phyloP scores from a whole-genome alignment of 2,888 invertebrate genomes.

The Drosophila multiciliata region DNA sequence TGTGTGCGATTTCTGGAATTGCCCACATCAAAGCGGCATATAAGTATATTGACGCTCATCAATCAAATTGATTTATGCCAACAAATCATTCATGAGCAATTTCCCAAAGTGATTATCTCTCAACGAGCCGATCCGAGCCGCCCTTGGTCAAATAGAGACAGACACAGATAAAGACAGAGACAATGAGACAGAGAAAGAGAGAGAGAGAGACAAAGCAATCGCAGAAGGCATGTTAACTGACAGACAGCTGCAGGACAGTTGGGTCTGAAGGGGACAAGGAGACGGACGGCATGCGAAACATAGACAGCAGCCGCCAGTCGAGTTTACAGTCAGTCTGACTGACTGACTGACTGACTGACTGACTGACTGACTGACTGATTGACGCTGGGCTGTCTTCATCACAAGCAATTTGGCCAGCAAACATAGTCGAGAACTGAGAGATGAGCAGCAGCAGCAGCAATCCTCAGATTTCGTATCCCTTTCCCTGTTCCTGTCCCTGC shows the following conservation, averaged over 20 bases:
- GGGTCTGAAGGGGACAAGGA: constrained; percentile 37
- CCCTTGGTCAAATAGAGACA: constrained; percentile 16
- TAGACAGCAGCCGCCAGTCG: constrained; percentile 27
- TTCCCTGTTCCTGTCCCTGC: neutral
- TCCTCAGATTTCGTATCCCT: constrained; percentile 68
- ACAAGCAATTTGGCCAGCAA: constrained; percentile 79
- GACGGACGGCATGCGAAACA: constrained; percentile 46
- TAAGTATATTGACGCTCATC: constrained; percentile 79
- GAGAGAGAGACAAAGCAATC: constrained; percentile 48
- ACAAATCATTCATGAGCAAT: constrained; percentile 82
- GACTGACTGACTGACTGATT: constrained; percentile 75
- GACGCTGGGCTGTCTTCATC: constrained; percentile 80
- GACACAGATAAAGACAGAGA: neutral
- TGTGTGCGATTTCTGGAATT: constrained; percentile 60
- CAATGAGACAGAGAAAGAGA: too few species aligned
- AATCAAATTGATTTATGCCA: constrained; percentile 82
- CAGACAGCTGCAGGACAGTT: constrained; percentile 62
- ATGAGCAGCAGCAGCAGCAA: constrained; percentile 12
- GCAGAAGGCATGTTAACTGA: constrained; percentile 76
- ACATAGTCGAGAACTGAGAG: constrained; percentile 40
- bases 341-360: constrained; percentile 71
- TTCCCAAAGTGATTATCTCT: constrained; percentile 82
- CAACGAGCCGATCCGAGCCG: constrained; percentile 56
- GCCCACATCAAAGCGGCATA: constrained; percentile 79
- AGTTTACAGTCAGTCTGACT: constrained; percentile 51